These are phyloP conservation scores for Cynaeus angustus DNA, from an alignment of 2,888 invertebrate species.

Conservation along the genomic window DNA sequence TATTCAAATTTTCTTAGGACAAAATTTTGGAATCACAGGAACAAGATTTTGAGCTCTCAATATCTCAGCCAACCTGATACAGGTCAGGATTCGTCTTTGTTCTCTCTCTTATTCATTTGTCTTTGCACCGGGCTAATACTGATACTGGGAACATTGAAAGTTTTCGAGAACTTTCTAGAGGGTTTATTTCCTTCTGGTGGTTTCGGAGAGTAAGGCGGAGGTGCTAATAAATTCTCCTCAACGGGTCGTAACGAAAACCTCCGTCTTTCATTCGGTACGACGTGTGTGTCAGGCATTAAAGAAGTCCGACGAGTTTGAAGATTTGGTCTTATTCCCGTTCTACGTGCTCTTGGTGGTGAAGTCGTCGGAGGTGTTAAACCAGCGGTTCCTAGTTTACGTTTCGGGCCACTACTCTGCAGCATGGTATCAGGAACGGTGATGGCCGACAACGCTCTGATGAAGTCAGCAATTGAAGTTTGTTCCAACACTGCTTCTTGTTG, in stretches of 20 bases:
- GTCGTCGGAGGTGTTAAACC: constrained; percentile 62
- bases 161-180: constrained; percentile 37
- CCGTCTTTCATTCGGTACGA: constrained; percentile 53
- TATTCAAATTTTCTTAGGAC: constrained; percentile 28
- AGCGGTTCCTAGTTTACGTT: constrained; percentile 75
- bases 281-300: constrained; percentile 53
- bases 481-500: constrained; percentile 80
- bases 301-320: constrained; percentile 59
- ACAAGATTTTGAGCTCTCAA: constrained; percentile 26
- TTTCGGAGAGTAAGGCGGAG: constrained; percentile 51
- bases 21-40: constrained; percentile 36
- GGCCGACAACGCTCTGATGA: constrained; percentile 84
- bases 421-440: constrained; percentile 69
- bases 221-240: constrained; percentile 57
- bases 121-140: constrained; percentile 56
- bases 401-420: constrained; percentile 62
- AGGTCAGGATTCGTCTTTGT: constrained; percentile 49
- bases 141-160: constrained; percentile 15
- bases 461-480: constrained; percentile 88
- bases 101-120: constrained; percentile 56
- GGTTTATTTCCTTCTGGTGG: constrained; percentile 41
- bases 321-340: constrained; percentile 56
- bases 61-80: constrained; percentile 35
- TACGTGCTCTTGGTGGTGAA: constrained; percentile 45
- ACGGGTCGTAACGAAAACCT: constrained; percentile 62